phyloP scores from a whole-genome alignment of 1,140 invertebrate genomes.

The Trichonephila clavata region DNA sequence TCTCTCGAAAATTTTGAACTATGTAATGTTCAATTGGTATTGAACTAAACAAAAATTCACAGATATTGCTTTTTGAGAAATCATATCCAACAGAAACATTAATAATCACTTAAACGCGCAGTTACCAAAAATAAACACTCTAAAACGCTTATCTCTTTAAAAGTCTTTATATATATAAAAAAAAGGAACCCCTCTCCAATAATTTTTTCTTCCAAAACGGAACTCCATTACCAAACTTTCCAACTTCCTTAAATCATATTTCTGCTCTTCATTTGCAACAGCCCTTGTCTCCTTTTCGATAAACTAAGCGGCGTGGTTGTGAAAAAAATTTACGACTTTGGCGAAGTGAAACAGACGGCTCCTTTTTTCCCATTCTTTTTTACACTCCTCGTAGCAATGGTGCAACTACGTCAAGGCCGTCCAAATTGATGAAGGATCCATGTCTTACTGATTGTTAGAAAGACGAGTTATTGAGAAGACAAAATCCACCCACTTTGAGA shows the following conservation, averaged over 20 bases:
- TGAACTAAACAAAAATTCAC: too few relatives aligned
- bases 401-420: neutral
- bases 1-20: too few relatives aligned
- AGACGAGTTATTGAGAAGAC: neutral
- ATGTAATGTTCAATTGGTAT: too few relatives aligned
- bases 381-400: neutral
- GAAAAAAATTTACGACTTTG: slow-evolving; percentile 7
- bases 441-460: neutral
- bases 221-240: neutral
- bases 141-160: too few relatives aligned
- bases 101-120: too few relatives aligned
- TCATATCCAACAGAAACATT: too few relatives aligned
- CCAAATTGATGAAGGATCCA: slow-evolving; percentile 33
- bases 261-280: neutral
- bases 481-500: neutral
- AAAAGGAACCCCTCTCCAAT: neutral
- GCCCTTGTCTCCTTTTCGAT: neutral
- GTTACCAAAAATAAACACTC: too few relatives aligned
- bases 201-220: too few relatives aligned
- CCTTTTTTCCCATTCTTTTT: neutral
- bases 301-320: neutral
- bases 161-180: neutral
- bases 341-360: neutral
- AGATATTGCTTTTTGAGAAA: too few relatives aligned
- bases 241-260: neutral